Evolutionary conservation across 1,140 invertebrate genomes (phyloP).

Genomic region (Drosophila fuyamai): DNA sequence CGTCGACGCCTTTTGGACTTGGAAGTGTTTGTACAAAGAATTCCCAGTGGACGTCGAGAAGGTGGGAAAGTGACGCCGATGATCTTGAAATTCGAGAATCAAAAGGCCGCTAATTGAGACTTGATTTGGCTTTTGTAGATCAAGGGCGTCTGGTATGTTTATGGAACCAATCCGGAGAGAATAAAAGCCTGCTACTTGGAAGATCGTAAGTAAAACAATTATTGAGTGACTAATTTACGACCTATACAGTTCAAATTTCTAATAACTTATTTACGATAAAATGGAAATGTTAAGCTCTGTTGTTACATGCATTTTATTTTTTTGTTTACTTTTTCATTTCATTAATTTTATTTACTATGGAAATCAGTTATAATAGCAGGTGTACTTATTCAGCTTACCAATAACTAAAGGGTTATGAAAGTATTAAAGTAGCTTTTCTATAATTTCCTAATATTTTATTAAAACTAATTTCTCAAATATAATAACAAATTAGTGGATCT

Average conservation of each 20-base stretch:
- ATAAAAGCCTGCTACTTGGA: slow-evolving; percentile 32
- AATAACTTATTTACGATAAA: too few relatives aligned
- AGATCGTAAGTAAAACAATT: slow-evolving; percentile 40
- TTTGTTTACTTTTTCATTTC: too few relatives aligned
- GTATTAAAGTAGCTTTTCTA: too few relatives aligned
- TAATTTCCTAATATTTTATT: neutral
- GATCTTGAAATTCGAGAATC: slow-evolving; percentile 26
- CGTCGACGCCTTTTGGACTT: slow-evolving; percentile 14
- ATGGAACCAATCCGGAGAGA: slow-evolving; percentile 29
- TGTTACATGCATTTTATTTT: too few relatives aligned
- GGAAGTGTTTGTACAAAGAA: slow-evolving; percentile 61
- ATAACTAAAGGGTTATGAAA: too few relatives aligned
- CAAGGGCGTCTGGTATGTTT: slow-evolving; percentile 60
- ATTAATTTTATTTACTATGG: too few relatives aligned
- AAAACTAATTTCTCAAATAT: neutral
- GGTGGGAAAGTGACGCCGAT: slow-evolving; percentile 22
- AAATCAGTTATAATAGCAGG: too few relatives aligned
- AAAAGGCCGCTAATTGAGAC: too few relatives aligned
- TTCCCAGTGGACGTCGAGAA: slow-evolving; percentile 51
- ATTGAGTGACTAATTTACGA: too few relatives aligned
- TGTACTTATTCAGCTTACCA: too few relatives aligned
- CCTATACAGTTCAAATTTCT: too few relatives aligned
- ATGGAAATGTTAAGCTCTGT: too few relatives aligned
- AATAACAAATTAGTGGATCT: slow-evolving; percentile 44
- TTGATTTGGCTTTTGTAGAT: slow-evolving; percentile 42